Percentiles rank a stretch among this genome's conserved stretches.
Evolutionary conservation across 2,888 invertebrate genomes (phyloP).

Genomic region (Hyposoter didymator): DNA sequence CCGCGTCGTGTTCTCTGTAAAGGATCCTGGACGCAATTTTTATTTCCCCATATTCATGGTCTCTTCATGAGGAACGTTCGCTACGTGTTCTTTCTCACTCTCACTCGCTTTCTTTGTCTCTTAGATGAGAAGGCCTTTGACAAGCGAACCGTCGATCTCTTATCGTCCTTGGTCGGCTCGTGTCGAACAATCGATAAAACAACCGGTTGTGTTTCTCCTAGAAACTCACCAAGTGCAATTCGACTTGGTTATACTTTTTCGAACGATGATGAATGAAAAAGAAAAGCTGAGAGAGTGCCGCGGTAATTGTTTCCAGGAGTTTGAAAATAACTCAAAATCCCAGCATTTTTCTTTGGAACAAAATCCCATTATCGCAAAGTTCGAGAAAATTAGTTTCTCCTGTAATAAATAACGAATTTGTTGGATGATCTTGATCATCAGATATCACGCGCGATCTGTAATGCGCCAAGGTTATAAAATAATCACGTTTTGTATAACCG

Average conservation of each 20-base stretch:
- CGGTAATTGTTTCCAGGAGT: neutral
- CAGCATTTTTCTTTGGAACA: neutral
- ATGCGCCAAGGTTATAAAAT: constrained; percentile 21
- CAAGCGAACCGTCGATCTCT: constrained; percentile 71
- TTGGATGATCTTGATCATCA: neutral
- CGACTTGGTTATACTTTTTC: neutral
- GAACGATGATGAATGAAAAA: neutral
- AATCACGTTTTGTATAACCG: constrained; percentile 21
- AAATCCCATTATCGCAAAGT: neutral
- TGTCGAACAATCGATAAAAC: constrained; percentile 63
- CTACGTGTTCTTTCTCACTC: neutral
- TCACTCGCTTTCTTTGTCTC: neutral
- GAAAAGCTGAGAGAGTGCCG: too few species aligned
- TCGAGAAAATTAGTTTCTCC: neutral
- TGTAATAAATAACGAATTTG: neutral
- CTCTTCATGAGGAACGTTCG: constrained; percentile 24
- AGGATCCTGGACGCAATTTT: constrained; percentile 49
- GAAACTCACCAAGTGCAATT: constrained; percentile 10
- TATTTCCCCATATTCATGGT: constrained; percentile 41
- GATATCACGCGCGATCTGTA: neutral
- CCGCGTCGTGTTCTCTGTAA: constrained; percentile 51
- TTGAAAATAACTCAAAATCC: neutral
- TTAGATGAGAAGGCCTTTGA: constrained; percentile 70
- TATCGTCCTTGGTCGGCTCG: constrained; percentile 33
- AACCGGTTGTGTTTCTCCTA: constrained; percentile 29